Evolutionary conservation across 2,888 invertebrate species (phyloP).

Genomic region (Metallyticus violacea): DNA sequence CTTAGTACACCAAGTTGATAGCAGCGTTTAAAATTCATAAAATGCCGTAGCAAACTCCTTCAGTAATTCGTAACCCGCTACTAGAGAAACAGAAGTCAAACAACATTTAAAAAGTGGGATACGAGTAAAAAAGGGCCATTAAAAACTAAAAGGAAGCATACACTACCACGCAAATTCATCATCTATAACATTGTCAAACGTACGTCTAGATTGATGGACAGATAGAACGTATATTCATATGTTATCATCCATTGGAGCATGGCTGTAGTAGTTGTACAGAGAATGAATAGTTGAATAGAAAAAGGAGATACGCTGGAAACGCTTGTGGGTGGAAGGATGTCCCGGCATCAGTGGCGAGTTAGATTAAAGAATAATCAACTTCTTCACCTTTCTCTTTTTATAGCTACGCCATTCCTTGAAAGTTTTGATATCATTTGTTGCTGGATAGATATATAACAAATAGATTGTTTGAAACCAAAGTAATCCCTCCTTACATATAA

Average conservation of each 20-base stretch:
- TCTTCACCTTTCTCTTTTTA: no score
- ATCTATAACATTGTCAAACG: slow-evolving; percentile 11
- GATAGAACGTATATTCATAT: slow-evolving; percentile 10
- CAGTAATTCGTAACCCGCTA: not conserved
- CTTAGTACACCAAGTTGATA: not conserved
- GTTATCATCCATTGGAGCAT: not conserved
- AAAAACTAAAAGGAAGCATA: not conserved
- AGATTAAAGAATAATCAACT: no score
- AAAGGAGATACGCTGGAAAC: not conserved
- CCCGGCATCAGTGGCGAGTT: not conserved
- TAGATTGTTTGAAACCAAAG: no score
- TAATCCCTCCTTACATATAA: no score
- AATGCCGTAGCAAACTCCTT: not conserved
- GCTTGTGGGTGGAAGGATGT: not conserved
- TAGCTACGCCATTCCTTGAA: no score
- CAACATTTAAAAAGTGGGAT: not conserved
- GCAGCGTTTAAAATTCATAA: not conserved
- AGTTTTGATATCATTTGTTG: no score
- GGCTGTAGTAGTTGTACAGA: not conserved
- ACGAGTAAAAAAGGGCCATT: not conserved
- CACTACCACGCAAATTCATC: slow-evolving; percentile 7
- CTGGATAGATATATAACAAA: no score
- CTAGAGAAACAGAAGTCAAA: not conserved
- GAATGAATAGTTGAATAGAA: slow-evolving; percentile 7
- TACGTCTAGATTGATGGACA: slow-evolving; percentile 16